Evolutionary conservation across 2,888 invertebrate genomes (phyloP).

Genomic region (Agrotis ipsilon): DNA sequence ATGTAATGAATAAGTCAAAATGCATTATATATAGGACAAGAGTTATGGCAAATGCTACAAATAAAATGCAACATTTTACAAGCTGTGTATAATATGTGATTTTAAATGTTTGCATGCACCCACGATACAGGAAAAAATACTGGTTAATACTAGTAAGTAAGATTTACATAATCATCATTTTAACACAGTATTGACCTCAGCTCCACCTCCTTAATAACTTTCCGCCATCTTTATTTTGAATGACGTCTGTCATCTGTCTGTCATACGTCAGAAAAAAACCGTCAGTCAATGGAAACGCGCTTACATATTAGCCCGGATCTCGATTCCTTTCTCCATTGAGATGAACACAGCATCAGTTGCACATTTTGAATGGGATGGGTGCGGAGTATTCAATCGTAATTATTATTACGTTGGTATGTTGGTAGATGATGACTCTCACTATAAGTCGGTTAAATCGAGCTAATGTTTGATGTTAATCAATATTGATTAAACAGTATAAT

Average conservation of each 20-base stretch:
- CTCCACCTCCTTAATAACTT: not conserved
- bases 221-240: not conserved
- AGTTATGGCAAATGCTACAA: no score
- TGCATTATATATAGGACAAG: no score
- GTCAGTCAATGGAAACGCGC: slow-evolving; percentile 43
- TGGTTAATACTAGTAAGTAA: no score
- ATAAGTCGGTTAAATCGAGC: slow-evolving; percentile 12
- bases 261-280: slow-evolving; percentile 7
- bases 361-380: slow-evolving; percentile 60
- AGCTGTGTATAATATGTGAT: no score
- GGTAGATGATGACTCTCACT: slow-evolving; percentile 48
- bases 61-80: no score
- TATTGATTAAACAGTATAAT: slow-evolving; percentile 6
- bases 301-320: slow-evolving; percentile 35
- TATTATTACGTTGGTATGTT: slow-evolving; percentile 55
- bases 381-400: slow-evolving; percentile 55
- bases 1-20: no score
- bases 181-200: no score
- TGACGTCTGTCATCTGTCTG: not conserved
- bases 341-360: slow-evolving; percentile 61
- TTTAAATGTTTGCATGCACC: no score
- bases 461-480: slow-evolving; percentile 3
- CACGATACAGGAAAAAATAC: no score
- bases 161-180: no score
- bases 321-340: slow-evolving; percentile 66